A percentile compares a stretch with the other conserved stretches of the same genome.
phyloP scores from a whole-genome alignment of 2,888 invertebrate species.

The Notodonta dromedarius region DNA sequence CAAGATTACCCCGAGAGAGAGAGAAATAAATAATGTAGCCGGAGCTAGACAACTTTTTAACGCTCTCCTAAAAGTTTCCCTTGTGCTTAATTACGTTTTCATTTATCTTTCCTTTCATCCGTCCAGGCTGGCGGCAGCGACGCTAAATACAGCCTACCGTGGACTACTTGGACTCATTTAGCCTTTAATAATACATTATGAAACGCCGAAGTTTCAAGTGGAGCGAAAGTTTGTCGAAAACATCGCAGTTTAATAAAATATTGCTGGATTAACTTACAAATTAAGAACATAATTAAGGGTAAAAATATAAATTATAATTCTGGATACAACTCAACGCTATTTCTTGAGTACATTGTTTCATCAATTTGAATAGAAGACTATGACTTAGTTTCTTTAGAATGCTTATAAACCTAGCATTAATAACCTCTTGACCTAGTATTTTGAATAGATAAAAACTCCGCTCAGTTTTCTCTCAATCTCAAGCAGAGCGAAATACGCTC shows the following conservation, averaged over 20 bases:
- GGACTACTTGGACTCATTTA: conserved; percentile 38
- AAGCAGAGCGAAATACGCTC: background rate
- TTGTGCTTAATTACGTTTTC: conserved; percentile 79
- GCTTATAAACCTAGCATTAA: no score
- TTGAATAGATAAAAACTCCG: no score
- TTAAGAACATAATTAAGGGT: background rate
- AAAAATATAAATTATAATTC: no score
- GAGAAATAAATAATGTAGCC: conserved; percentile 72
- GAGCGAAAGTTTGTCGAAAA: background rate
- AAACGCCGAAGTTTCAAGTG: conserved; percentile 8
- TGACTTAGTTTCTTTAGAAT: no score
- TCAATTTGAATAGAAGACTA: no score
- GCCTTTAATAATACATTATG: conserved; percentile 27
- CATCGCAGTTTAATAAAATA: conserved; percentile 2
- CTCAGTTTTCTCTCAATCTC: no score
- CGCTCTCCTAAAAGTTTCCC: conserved; percentile 71
- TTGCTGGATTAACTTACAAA: background rate
- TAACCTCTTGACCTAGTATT: no score
- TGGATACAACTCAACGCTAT: no score
- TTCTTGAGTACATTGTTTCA: no score
- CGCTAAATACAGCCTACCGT: conserved; percentile 43
- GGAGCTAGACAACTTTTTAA: conserved; percentile 70
- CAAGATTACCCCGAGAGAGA: conserved; percentile 58
- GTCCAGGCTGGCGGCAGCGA: conserved; percentile 45
- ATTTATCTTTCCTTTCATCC: conserved; percentile 72